Conservation (phyloP, 2,113 vertebrate genomes). For the Corvus cornix region DNA sequence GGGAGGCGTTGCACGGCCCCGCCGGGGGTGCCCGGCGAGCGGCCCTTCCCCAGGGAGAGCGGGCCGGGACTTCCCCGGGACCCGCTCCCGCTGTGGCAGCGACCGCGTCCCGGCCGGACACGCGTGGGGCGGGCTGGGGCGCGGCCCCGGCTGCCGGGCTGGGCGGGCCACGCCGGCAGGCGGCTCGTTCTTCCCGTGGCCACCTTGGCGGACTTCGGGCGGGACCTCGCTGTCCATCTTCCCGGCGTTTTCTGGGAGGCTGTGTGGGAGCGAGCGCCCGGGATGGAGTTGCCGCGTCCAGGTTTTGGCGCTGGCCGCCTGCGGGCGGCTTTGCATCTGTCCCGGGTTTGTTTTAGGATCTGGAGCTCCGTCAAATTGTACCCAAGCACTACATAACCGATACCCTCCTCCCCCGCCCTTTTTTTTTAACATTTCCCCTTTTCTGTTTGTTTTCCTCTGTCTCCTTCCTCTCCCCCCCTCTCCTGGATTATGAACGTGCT, state of each 20-base stretch:
- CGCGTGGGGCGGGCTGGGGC: neutral
- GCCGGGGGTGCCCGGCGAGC: too few relatives aligned
- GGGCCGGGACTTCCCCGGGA: neutral
- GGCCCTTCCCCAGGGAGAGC: neutral
- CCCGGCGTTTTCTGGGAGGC: neutral
- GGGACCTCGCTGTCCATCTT: fast-evolving
- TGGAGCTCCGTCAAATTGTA: neutral
- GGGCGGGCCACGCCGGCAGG: neutral
- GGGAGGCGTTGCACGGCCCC: neutral
- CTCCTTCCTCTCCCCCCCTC: neutral
- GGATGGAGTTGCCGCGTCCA: neutral
- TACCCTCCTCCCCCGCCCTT: fast-evolving
- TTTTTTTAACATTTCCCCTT: neutral
- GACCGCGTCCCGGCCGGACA: neutral
- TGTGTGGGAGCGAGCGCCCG: neutral
- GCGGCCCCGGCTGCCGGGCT: neutral
- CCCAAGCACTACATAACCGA: neutral
- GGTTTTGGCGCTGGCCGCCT: neutral
- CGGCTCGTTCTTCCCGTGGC: neutral
- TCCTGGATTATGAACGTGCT: neutral
- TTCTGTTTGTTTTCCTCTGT: neutral
- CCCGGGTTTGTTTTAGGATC: too few relatives aligned
- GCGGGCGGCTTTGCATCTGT: fast-evolving
- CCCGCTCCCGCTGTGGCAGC: neutral
- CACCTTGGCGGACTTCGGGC: fast-evolving